Percentiles rank a stretch among this genome's conserved stretches.
Conservation (phyloP, 2,888 invertebrate species). For the Autographa gamma region DNA sequence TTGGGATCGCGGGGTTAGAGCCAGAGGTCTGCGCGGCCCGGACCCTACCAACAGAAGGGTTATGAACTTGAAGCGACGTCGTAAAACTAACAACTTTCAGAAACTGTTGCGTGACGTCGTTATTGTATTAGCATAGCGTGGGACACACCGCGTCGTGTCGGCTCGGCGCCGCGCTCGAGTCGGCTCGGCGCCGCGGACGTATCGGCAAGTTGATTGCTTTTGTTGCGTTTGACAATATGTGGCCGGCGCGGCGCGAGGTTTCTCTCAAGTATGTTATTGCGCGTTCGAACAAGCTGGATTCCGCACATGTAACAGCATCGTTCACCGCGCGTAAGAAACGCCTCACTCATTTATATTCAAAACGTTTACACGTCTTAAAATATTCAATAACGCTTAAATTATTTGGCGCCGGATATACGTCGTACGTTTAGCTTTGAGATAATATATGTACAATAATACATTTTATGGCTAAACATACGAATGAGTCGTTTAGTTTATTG, state of each 20-base stretch:
- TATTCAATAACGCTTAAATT: slow-evolving; percentile 40
- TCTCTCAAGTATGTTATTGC: slow-evolving; percentile 6
- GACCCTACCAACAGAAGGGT: slow-evolving; percentile 32
- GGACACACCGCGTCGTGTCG: neutral
- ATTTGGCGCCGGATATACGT: slow-evolving; percentile 26
- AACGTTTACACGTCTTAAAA: slow-evolving; percentile 28
- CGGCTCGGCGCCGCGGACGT: neutral
- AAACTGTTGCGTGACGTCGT: slow-evolving; percentile 14
- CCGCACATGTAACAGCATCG: slow-evolving; percentile 27
- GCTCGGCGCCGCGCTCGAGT: too few species aligned
- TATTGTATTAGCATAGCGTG: slow-evolving; percentile 6
- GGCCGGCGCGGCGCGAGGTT: neutral
- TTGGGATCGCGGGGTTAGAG: slow-evolving; percentile 2
- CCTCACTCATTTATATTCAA: slow-evolving; percentile 22
- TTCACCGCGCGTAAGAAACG: slow-evolving; percentile 4
- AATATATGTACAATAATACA: slow-evolving; percentile 19
- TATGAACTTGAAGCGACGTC: slow-evolving; percentile 34
- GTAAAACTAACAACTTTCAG: slow-evolving; percentile 31
- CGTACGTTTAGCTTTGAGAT: slow-evolving; percentile 19
- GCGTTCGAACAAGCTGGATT: neutral
- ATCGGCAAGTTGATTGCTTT: neutral
- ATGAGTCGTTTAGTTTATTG: slow-evolving; percentile 19
- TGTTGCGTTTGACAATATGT: slow-evolving; percentile 3
- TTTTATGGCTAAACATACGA: slow-evolving; percentile 27
- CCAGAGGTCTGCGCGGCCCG: neutral